Percentiles rank a stretch among this genome's conserved stretches.
phyloP scores from a whole-genome alignment of 2,888 invertebrate species.

The Drosophila emarginata region DNA sequence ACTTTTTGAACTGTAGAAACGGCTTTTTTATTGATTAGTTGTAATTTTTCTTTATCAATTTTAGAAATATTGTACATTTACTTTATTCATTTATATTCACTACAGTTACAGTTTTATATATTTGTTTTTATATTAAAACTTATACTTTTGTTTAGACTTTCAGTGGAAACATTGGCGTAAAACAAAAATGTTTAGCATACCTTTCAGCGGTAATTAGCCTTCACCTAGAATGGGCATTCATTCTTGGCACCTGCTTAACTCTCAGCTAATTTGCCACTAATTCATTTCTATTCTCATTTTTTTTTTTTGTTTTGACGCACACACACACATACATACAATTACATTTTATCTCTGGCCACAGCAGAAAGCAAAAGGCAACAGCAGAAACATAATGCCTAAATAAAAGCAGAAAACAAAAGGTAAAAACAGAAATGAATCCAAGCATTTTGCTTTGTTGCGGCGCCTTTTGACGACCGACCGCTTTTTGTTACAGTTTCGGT shows the following conservation, averaged over 20 bases:
- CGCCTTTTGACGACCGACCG: slow-evolving; percentile 37
- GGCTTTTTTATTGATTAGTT: no score
- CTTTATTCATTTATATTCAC: no score
- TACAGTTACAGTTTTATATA: no score
- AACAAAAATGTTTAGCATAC: slow-evolving; percentile 16
- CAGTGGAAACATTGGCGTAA: not conserved
- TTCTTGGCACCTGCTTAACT: slow-evolving; percentile 28
- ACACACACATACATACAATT: slow-evolving; percentile 9
- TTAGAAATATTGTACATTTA: no score
- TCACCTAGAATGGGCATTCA: slow-evolving; percentile 16
- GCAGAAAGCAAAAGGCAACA: slow-evolving; percentile 23
- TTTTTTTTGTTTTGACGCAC: not conserved
- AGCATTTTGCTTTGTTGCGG: slow-evolving; percentile 47
- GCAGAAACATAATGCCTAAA: slow-evolving; percentile 38
- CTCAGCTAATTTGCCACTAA: slow-evolving; percentile 48
- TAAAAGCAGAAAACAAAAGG: slow-evolving; percentile 27
- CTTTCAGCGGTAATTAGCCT: slow-evolving; percentile 30
- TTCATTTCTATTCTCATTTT: slow-evolving; percentile 31
- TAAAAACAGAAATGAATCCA: slow-evolving; percentile 30
- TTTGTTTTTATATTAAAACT: no score
- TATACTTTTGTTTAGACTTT: not conserved
- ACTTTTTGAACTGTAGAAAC: no score
- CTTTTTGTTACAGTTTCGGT: slow-evolving; percentile 34
- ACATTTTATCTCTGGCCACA: slow-evolving; percentile 16
- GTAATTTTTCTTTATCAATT: no score